Evolutionary conservation across 2,113 vertebrate species (phyloP).

Genomic region (Rallus limicola): DNA sequence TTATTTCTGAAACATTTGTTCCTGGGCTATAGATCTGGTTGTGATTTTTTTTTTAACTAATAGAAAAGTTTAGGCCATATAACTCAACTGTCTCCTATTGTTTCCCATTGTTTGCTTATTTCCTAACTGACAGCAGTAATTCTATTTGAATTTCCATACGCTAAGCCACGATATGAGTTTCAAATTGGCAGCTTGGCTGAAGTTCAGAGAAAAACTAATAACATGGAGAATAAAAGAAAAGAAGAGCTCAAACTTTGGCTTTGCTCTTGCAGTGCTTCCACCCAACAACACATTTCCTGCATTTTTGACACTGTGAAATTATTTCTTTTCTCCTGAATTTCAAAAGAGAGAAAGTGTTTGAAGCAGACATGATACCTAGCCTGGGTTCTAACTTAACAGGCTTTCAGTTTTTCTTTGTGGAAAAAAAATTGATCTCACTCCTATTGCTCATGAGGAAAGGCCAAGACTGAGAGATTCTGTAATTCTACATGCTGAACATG

Average conservation of each 20-base stretch:
- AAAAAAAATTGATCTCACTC: background rate
- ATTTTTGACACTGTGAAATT: background rate
- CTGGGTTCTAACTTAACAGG: background rate
- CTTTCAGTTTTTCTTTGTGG: background rate
- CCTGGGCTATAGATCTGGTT: background rate
- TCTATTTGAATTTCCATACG: constrained; percentile 34
- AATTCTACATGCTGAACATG: constrained; percentile 25
- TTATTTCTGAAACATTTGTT: background rate
- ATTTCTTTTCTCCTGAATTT: background rate
- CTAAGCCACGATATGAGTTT: background rate
- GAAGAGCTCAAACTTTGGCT: background rate
- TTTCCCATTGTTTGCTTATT: background rate
- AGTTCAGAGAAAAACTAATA: constrained; percentile 2
- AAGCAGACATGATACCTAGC: background rate
- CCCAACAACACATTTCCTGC: background rate
- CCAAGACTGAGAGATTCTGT: background rate
- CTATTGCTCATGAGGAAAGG: background rate
- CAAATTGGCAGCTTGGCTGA: background rate
- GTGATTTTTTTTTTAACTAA: background rate
- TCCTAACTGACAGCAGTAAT: background rate
- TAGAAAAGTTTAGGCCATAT: background rate
- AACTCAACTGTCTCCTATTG: background rate
- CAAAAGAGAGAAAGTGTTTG: background rate
- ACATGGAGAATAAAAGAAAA: background rate
- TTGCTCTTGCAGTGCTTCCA: background rate